Base-by-base conservation (phyloP, 2,888 invertebrate genomes). In the Tetheella fluctuosa region DNA sequence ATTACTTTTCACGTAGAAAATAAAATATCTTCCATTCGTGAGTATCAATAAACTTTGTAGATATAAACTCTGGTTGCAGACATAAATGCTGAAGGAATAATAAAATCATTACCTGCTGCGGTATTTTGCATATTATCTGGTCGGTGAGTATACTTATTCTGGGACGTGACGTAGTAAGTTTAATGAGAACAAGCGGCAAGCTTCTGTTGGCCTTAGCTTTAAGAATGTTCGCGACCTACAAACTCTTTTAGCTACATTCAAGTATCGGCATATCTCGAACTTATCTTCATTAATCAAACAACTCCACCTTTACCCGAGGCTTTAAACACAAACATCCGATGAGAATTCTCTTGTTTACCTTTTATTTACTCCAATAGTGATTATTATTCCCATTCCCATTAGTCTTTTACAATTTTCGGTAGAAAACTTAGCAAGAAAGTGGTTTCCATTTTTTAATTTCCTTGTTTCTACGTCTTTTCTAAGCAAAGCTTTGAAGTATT, bases 201-300 rank as follows among this genome's bases (percentile, higher is more conserved):
- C 71, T 77, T 78, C 69, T 67, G 68, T 73, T 70, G 66, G 76
- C 71, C 73, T 77, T 76, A 73, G 76, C 73, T 66, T 79, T 76
- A 81, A 88, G 83, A 85, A 85, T 83, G 78, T 81, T 86, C 84
- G 80, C 79, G 86, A 88, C 85, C 86, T 86, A 86, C 81, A 87
- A 88, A 87, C 81, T 83, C 80, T 84, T 80, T 79, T 74, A 84
- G 72, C 77, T 76, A 70, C 76, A 79, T 80, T 81, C 78, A 81
- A 85, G 84, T 83, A 88, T 88, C 81, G 82, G 72, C 80, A 78
- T 73, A 76, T 79, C 81, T 84, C 81, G 74, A 87, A 86, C 81
- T 86, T 84, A 81, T 83, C 81, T 81, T 84, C 85, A 87, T 86
- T 86, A 88, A 87, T 89, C 84, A 86, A 83, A 76, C 74, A 82